Evolutionary conservation across 2,888 invertebrate genomes (phyloP).

Genomic region (Thysanoteuthis rhombus): DNA sequence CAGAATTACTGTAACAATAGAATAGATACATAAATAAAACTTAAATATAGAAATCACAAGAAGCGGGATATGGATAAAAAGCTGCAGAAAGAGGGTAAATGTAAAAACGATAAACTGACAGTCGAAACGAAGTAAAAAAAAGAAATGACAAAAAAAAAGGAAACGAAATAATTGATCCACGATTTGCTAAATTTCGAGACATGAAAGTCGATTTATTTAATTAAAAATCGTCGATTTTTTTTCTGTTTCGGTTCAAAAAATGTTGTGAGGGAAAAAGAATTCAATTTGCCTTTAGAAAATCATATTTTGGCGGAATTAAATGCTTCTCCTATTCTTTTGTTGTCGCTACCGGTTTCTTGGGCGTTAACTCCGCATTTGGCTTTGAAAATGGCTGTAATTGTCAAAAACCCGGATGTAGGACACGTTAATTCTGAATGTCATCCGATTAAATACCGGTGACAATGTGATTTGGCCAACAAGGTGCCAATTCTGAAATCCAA

Average conservation of each 20-base stretch:
- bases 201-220: background rate
- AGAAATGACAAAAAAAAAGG: background rate
- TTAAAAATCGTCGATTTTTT: background rate
- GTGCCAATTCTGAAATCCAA: background rate
- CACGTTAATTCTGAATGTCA: background rate
- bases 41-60: background rate
- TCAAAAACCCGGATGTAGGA: background rate
- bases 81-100: background rate
- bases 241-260: background rate
- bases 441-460: background rate
- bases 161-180: background rate
- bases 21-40: background rate
- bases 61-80: background rate
- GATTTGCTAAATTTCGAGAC: background rate
- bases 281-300: background rate
- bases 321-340: background rate
- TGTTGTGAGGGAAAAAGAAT: background rate
- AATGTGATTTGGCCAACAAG: background rate
- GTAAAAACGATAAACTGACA: background rate
- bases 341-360: background rate
- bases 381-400: background rate
- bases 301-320: background rate
- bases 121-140: background rate
- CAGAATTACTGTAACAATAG: too few relatives aligned
- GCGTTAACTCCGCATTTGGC: background rate